Conservation (phyloP, 2,797 vertebrate species). For the Microctenopoma lineatum region DNA sequence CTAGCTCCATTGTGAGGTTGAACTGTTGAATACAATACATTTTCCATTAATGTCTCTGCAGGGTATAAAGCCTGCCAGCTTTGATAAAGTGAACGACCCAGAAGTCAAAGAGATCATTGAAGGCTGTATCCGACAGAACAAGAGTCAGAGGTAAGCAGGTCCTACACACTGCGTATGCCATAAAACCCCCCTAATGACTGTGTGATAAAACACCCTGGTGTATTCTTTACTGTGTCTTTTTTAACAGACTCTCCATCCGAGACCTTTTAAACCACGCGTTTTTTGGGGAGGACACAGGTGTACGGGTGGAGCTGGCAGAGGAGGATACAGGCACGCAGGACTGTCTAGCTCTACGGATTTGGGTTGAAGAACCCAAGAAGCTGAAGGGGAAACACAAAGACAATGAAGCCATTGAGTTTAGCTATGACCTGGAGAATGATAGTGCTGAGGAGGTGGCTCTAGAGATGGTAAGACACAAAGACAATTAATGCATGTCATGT, state of each 20-base stretch:
- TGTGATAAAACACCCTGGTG: not conserved
- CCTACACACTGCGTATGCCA: conserved; percentile 10
- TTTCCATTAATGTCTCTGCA: conserved; percentile 53
- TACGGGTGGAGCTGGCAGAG: conserved; percentile 94
- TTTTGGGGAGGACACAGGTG: conserved; percentile 95
- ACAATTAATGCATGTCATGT: conserved; percentile 10
- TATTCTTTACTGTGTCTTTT: conserved; percentile 5
- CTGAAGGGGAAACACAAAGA: conserved; percentile 98
- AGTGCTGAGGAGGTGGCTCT: conserved; percentile 93
- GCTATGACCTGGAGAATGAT: conserved; percentile 92
- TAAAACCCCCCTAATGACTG: too few relatives aligned
- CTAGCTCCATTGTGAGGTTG: not conserved
- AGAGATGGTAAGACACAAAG: conserved; percentile 89
- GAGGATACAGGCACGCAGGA: conserved; percentile 87
- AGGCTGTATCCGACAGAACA: conserved; percentile 94
- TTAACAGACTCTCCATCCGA: conserved; percentile 89
- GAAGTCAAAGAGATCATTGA: conserved; percentile 98
- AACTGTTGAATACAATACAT: not conserved
- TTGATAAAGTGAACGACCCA: conserved; percentile 94
- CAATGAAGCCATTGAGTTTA: conserved; percentile 97
- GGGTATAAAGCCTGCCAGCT: conserved; percentile 97
- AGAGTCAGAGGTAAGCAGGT: conserved; percentile 87
- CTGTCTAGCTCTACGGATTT: conserved; percentile 91
- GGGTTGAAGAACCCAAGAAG: conserved; percentile 97
- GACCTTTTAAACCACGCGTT: conserved; percentile 93